These are phyloP conservation scores for Eidolon dupreanum DNA, from an alignment of 2,797 vertebrate genomes.

Conservation along the genomic window DNA sequence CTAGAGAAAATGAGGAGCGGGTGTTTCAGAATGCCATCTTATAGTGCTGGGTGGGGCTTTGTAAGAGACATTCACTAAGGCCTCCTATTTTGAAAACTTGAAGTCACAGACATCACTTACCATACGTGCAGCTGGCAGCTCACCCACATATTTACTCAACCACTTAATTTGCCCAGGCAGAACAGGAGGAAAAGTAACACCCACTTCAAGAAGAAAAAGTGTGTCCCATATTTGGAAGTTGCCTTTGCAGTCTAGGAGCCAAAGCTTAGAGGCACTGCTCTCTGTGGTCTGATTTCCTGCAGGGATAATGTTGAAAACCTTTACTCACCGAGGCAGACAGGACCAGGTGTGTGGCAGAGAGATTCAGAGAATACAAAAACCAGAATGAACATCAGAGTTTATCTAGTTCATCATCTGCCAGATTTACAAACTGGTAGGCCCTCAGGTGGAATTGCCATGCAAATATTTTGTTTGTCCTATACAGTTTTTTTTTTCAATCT, in stretches of 20 bases:
- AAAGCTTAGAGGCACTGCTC: not conserved
- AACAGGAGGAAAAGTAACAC: not conserved
- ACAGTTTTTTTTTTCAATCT: not conserved
- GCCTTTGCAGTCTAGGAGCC: not conserved
- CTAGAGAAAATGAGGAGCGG: not conserved
- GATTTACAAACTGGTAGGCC: not conserved
- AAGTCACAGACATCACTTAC: not conserved
- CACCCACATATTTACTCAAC: not conserved
- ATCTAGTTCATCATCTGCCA: not conserved
- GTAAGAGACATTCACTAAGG: not conserved
- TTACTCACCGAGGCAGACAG: not conserved
- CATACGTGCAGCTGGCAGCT: not conserved
- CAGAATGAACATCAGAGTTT: not conserved
- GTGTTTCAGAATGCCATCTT: slow-evolving; percentile 16
- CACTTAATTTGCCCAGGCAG: not conserved
- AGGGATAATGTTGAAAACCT: not conserved
- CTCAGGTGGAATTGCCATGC: not conserved
- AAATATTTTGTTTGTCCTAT: not conserved
- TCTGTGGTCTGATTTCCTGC: not conserved
- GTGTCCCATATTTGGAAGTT: not conserved
- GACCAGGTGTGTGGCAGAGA: not conserved
- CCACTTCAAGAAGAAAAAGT: not conserved
- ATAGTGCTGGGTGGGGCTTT: not conserved
- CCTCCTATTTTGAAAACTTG: slow-evolving; percentile 33
- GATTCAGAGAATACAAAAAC: not conserved